Evolutionary conservation across 92 coral and sea anemone genomes (phyloP), one percentile per base, ranked within the genome.

Genomic region (Epizoanthus rinbou): DNA sequence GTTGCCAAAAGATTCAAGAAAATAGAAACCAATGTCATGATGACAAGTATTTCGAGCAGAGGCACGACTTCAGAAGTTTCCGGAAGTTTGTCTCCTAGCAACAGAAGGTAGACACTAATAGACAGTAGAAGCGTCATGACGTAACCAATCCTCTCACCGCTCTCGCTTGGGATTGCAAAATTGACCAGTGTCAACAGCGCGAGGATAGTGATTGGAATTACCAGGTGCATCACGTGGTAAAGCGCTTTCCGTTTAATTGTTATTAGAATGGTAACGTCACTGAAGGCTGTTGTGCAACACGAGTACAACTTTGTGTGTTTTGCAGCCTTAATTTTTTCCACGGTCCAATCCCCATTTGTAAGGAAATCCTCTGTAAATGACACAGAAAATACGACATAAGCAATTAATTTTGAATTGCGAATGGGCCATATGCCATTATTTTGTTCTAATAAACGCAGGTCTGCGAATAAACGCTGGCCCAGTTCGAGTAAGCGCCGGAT

Each of bases 81-180:
- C 7, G 98, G 97, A 8, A 95, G 86, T 33, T 86, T 86, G 52
- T 93, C 90, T 7, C 93, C 92, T 18, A 95, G 80, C 25, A 93
- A 80, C 25, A 95, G 85, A 16, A 91, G 80, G 41, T 90, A 93
- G 2, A 95, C 98, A n/a, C 93, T 91, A 95, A 93, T 85, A 3
- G 97, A 82, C 0, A 93, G 86, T 24, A 95, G 84, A 33, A 92
- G 81, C 3, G 98, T 94, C 45, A 91, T 90, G 19, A 94, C 89
- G 45, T 91, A 90, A 4, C 97, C 94, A 64, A 95, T 88, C 67
- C 97, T 73, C 63, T 93, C 98, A 15, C 98, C 97, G 37, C 98
- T 91, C 76, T 95, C 97, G 21, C 94, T 90, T 5, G 97, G 97
- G 3, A 89, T 88, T 24, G 79, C 81, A 74, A 95, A 93, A 84